Percentiles rank a stretch among this genome's conserved stretches.
Evolutionary conservation across 2,797 vertebrate genomes (phyloP).

Genomic region (Macroramphosus scolopax): DNA sequence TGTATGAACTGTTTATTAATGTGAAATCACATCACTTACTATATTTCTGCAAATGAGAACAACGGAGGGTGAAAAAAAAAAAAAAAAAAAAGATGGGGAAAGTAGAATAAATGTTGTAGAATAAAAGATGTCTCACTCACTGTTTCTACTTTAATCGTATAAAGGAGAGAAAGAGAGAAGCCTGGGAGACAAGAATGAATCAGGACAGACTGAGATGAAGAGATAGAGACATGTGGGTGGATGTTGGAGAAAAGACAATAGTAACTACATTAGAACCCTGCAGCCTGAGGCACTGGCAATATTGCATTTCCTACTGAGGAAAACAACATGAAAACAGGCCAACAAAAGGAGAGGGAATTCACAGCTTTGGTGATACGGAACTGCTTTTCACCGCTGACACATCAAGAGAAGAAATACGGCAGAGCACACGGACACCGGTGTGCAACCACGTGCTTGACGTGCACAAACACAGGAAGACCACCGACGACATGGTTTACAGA

Average conservation of each 20-base stretch:
- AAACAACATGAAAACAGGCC: slow-evolving; percentile 60
- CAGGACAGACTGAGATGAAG: slow-evolving; percentile 64
- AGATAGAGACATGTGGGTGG: slow-evolving; percentile 66
- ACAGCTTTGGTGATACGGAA: slow-evolving; percentile 17
- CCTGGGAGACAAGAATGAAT: slow-evolving; percentile 53
- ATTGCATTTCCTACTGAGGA: slow-evolving; percentile 70
- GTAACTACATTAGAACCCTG: slow-evolving; percentile 67
- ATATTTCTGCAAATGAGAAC: slow-evolving; percentile 3
- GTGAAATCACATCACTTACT: slow-evolving; percentile 1
- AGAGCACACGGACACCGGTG: slow-evolving; percentile 14
- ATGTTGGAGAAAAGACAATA: slow-evolving; percentile 69
- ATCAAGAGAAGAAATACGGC: slow-evolving; percentile 26
- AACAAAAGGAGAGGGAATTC: slow-evolving; percentile 41
- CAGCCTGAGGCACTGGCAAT: slow-evolving; percentile 56
- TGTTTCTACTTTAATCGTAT: slow-evolving; percentile 51
- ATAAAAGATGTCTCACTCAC: slow-evolving; percentile 22
- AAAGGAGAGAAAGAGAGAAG: slow-evolving; percentile 43
- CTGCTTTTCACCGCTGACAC: slow-evolving; percentile 26
- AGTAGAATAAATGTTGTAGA: slow-evolving; percentile 25
- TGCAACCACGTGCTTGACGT: slow-evolving; percentile 23
- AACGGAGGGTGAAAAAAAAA: too few relatives aligned
- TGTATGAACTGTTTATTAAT: slow-evolving; percentile 1
- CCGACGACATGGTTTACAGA: slow-evolving; percentile 7
- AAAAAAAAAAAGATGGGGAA: slow-evolving; percentile 2
- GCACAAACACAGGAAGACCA: slow-evolving; percentile 7